phyloP scores from a whole-genome alignment of 2,113 vertebrate genomes.

The Typhlomys cinereus region DNA sequence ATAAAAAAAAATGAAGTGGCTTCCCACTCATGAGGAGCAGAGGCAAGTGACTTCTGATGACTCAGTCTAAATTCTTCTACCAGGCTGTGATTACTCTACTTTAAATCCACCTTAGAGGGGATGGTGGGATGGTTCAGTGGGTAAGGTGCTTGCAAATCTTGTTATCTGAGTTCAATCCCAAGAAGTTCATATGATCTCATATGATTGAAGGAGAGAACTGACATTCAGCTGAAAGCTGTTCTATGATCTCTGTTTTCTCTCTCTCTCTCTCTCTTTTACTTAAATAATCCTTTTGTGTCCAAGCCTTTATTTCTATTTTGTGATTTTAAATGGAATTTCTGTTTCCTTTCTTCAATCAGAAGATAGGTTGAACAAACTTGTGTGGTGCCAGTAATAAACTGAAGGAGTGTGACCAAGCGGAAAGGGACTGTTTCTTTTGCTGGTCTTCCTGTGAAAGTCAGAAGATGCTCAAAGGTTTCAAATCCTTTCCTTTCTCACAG shows the following conservation, averaged over 20 bases:
- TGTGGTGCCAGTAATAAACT: not conserved
- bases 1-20: not conserved
- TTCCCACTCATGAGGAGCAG: not conserved
- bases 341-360: not conserved
- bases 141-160: no score
- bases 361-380: not conserved
- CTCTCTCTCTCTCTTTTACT: no score
- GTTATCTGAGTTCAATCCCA: no score
- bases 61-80: not conserved
- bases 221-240: no score
- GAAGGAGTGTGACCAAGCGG: slow-evolving; percentile 13
- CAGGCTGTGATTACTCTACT: not conserved
- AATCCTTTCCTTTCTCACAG: slow-evolving; percentile 9
- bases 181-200: no score
- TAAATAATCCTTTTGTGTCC: not conserved
- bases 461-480: not conserved
- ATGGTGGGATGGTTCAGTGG: no score
- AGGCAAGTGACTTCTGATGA: not conserved
- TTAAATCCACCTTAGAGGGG: no score
- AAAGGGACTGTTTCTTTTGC: not conserved
- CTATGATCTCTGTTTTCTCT: no score
- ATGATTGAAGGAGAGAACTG: no score
- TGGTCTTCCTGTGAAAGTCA: not conserved
- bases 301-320: not conserved
- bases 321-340: not conserved